Evolutionary conservation across 2,888 invertebrate genomes (phyloP).

Genomic region (Noctua comes): DNA sequence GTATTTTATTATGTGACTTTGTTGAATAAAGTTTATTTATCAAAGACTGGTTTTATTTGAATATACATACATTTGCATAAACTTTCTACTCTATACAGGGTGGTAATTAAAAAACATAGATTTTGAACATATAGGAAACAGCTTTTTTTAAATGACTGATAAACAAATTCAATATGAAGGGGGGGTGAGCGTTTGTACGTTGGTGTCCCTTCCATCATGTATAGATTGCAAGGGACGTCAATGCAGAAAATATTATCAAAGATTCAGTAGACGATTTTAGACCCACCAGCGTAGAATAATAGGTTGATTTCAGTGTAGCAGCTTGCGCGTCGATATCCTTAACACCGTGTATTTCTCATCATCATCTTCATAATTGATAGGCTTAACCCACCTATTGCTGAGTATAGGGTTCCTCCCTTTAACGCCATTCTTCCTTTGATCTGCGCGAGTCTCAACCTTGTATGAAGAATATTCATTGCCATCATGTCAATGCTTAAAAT

Average conservation of each 20-base stretch:
- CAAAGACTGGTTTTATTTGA: neutral
- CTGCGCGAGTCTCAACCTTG: neutral
- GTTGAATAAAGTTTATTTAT: conserved; percentile 16
- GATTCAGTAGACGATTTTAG: neutral
- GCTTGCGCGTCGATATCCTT: neutral
- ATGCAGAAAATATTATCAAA: neutral
- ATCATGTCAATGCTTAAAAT: too few relatives aligned
- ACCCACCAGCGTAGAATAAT: neutral
- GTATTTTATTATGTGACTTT: neutral
- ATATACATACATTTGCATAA: neutral
- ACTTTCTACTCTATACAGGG: neutral
- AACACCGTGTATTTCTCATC: too few relatives aligned
- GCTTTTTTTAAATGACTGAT: too few relatives aligned
- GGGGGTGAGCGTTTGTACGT: too few relatives aligned
- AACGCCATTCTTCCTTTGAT: neutral
- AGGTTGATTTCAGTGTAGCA: neutral
- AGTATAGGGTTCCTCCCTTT: neutral
- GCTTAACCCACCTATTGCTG: too few relatives aligned
- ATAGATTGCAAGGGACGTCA: neutral
- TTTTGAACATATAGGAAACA: too few relatives aligned
- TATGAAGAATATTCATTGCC: neutral
- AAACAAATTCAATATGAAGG: too few relatives aligned
- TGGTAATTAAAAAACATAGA: too few relatives aligned
- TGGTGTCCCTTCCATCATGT: too few relatives aligned
- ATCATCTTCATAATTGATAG: too few relatives aligned